phyloP scores from a whole-genome alignment of 2,888 invertebrate genomes.

The Ormia ochracea region DNA sequence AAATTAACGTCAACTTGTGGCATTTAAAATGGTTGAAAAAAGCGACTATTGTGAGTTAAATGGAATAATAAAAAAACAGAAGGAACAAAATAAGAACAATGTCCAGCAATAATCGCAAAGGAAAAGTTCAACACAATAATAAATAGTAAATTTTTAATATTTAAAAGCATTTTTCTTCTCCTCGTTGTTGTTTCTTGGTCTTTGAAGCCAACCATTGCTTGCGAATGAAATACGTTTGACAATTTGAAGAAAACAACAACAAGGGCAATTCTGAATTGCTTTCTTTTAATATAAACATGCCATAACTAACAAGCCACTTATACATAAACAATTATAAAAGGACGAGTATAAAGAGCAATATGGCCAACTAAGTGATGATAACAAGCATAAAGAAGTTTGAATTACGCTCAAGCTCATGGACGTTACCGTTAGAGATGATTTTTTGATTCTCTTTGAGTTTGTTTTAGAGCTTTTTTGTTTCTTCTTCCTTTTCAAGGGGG shows the following conservation, averaged over 20 bases:
- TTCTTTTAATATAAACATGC: neutral
- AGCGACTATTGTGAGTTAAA: neutral
- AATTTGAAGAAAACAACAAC: conserved; percentile 3
- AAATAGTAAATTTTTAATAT: conserved; percentile 35
- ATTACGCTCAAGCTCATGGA: too few relatives aligned
- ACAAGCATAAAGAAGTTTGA: too few relatives aligned
- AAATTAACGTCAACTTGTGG: conserved; percentile 54
- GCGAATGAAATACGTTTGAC: conserved; percentile 13
- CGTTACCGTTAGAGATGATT: too few relatives aligned
- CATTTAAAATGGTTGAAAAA: conserved; percentile 38
- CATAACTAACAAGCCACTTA: too few relatives aligned
- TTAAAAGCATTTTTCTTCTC: conserved; percentile 26
- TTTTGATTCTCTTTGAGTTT: too few relatives aligned
- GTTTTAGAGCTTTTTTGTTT: too few relatives aligned
- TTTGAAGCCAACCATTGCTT: neutral
- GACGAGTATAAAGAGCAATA: too few relatives aligned
- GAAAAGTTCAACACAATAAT: conserved; percentile 24
- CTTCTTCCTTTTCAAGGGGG: too few relatives aligned
- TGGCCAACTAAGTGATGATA: too few relatives aligned
- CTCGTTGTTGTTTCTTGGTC: neutral
- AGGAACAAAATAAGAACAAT: conserved; percentile 8
- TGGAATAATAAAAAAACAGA: neutral
- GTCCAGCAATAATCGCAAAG: conserved; percentile 15
- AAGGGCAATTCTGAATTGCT: neutral
- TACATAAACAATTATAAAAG: too few relatives aligned